Percentiles rank a stretch among this genome's conserved stretches.
Conservation (phyloP, 2,113 vertebrate genomes). For the Eulemur macaco region DNA sequence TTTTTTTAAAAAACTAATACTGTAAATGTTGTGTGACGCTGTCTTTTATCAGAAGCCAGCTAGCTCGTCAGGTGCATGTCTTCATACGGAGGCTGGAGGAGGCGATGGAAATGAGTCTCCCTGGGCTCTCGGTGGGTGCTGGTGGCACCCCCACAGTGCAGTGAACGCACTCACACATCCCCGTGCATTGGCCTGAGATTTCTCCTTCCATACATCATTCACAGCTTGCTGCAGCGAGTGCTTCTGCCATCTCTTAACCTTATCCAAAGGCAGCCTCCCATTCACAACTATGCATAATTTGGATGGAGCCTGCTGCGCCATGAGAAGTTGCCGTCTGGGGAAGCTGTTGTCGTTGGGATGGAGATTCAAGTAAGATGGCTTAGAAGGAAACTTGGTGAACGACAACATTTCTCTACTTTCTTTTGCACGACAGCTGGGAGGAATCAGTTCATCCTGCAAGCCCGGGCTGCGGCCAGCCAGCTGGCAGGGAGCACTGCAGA, state of each 20-base stretch:
- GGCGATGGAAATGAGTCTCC: not conserved
- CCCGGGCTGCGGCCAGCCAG: slow-evolving; percentile 77
- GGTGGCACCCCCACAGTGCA: accelerated
- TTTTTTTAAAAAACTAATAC: not conserved
- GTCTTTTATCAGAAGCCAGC: not conserved
- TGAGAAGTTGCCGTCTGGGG: not conserved
- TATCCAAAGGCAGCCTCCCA: not conserved
- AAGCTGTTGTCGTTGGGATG: not conserved
- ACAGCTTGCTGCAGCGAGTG: accelerated
- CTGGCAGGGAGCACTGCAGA: slow-evolving; percentile 69
- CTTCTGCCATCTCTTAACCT: not conserved
- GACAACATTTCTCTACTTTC: slow-evolving; percentile 41
- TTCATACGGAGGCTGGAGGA: accelerated
- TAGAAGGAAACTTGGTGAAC: slow-evolving; percentile 12
- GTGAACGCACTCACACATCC: not conserved
- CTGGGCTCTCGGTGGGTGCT: not conserved
- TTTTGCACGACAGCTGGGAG: slow-evolving; percentile 76
- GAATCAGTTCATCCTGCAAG: slow-evolving; percentile 76
- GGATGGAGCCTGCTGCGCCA: not conserved
- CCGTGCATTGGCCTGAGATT: not conserved
- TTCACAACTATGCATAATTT: not conserved
- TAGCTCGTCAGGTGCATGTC: not conserved
- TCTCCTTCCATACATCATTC: not conserved
- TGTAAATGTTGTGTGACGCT: not conserved
- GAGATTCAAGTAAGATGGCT: slow-evolving; percentile 31